Evolutionary conservation across 2,113 vertebrate genomes (phyloP), one percentile per base, ranked within the genome.

Genomic region (Oryzias melastigma): DNA sequence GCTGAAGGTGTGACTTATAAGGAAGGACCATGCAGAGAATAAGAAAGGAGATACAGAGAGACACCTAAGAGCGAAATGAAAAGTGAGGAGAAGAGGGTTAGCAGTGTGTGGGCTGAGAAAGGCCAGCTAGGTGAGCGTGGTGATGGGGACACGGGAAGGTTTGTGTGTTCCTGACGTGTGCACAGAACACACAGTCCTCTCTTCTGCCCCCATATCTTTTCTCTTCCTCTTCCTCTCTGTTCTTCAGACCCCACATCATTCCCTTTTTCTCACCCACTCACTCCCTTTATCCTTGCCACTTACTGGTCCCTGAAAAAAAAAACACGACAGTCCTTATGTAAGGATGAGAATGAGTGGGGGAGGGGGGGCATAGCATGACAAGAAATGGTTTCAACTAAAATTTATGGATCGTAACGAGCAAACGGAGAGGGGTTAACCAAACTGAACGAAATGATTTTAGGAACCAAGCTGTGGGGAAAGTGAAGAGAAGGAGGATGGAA

Each of bases 311-410:
- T 82, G 76, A 59, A 86, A 89, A 84, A 66, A 81, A 88, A 87
- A 83, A 81, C 85, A 88, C 85, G 85, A 81, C 84, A 89, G 65
- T 68, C 77, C 60, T 91, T 91, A 89, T 88, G 82, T 90, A 91
- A 91, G 86, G 71, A 74, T 44, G 44, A 75, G 58, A 65, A 73
- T 75, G 75, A 53, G 74, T 57, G 76, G 68, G 80, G 71, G 25
- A 66, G 65, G 68, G 61, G n/a, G 24, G 43, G 50, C 44, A 66
- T 49, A 72, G 58, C 65, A 40, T 41, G 53, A 78, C 50, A n/a
- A 68, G 71, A 86, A 65, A 56, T 35, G 57, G 57, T 58, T 79
- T 71, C 70, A 81, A 82, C 64, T 76, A 76, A 77, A 51, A 59
- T 63, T 68, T 58, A 57, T 72, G 52, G 63, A 71, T 62, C 76